phyloP scores from a whole-genome alignment of 2,113 vertebrate species.

The Equus przewalskii region DNA sequence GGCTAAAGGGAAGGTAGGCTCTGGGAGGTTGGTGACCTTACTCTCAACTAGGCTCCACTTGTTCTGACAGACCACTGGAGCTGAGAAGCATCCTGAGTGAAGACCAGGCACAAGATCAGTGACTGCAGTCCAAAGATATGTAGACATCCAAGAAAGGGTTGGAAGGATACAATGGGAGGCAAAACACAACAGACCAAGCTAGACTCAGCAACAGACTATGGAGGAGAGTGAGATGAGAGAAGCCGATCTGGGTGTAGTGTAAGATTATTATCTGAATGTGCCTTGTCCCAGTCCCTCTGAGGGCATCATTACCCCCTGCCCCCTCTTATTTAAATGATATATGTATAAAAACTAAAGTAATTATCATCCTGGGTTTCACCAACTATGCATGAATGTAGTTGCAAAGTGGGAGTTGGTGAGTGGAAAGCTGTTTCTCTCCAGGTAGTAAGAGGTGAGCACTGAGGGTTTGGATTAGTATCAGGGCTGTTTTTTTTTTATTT shows the following conservation, averaged over 20 bases:
- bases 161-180: background rate
- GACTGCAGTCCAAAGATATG: background rate
- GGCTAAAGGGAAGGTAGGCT: background rate
- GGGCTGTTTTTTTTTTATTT: background rate
- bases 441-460: background rate
- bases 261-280: background rate
- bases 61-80: background rate
- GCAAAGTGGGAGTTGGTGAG: background rate
- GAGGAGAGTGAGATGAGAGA: background rate
- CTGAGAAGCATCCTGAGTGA: background rate
- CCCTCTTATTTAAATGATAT: background rate
- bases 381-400: background rate
- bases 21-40: background rate
- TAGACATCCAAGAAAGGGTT: background rate
- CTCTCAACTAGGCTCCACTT: background rate
- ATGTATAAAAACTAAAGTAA: background rate
- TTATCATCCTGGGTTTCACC: background rate
- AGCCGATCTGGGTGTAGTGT: rapidly evolving
- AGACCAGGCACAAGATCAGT: background rate
- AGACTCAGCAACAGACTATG: background rate
- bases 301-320: background rate
- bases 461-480: background rate
- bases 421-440: background rate
- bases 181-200: background rate
- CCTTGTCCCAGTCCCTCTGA: background rate